Evolutionary conservation across 2,888 invertebrate species (phyloP), one percentile per base, ranked within the genome.

Genomic region (Eudiplozoon nipponicum): DNA sequence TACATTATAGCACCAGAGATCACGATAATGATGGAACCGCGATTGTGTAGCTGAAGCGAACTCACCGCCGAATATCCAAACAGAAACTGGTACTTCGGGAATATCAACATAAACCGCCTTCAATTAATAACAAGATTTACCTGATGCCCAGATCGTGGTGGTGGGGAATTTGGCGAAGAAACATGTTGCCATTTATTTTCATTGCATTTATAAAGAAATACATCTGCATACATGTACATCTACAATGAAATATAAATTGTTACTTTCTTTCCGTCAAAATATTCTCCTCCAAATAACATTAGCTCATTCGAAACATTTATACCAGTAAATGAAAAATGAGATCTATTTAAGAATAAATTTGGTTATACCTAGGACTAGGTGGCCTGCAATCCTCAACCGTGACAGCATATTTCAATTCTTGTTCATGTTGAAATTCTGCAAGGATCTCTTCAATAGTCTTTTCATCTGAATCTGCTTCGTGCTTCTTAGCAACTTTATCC

Each of bases 21-120:
- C 81, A 52, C 69, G 70, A 56, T 77, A 81, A 54, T 84, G 81
- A 52, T 78, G 72, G 57, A 78, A 84, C 58, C 81, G 81, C 15
- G 73, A 69, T 53, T 80, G 77, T 0, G 73, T 69, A 0, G 74
- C 74, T 52, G 75, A 78, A 2, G 76, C 72, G 60, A 72, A 80
- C 61, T 84, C 81, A 1, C 84, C 84, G 4, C 81, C 84, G 62
- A 80, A 81, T 34, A 70, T 55, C 70, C 70, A 70, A 35, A 70
- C n/a, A 11, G 11, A 26, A 26, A 26, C 9, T 26, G 9, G 26
- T 11, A 26, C n/a, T 9, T 26, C 9, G 11, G 11, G 11, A 26
- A 11, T 11, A 11, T 11, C 9, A 26, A 26, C n/a, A 26, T 11
- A 11, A 26, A 26, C 9, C 26, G 11, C 9, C 9, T 11, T 26